A percentile compares a stretch with the other conserved stretches of the same genome.
Conservation (phyloP, 2,888 invertebrate genomes). For the Chloromyia formosa region DNA sequence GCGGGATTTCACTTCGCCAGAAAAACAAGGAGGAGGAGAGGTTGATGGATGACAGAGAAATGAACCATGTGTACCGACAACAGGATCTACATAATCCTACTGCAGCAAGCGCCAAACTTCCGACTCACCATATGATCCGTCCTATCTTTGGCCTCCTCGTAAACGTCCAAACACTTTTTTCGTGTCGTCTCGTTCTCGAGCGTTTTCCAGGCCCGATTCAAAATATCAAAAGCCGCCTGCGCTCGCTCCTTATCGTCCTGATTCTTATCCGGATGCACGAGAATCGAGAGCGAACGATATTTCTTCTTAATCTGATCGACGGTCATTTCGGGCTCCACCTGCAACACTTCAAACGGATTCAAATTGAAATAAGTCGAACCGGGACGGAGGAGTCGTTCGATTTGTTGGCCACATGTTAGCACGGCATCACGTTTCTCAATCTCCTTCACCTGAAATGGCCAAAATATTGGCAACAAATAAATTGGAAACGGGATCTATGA, state of each 20-base stretch:
- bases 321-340: slow-evolving; percentile 88
- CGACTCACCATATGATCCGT: slow-evolving; percentile 90
- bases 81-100: too few species aligned
- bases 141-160: slow-evolving; percentile 95
- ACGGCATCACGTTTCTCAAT: slow-evolving; percentile 98
- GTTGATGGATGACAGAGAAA: too few species aligned
- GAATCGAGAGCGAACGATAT: slow-evolving; percentile 93
- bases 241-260: slow-evolving; percentile 94
- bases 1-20: too few species aligned
- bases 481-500: too few species aligned
- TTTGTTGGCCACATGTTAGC: slow-evolving; percentile 95
- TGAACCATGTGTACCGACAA: too few species aligned
- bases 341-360: slow-evolving; percentile 91
- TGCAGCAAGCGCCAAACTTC: too few species aligned
- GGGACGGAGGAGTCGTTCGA: slow-evolving; percentile 92
- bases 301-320: slow-evolving; percentile 96
- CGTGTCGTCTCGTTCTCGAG: slow-evolving; percentile 94
- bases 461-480: background rate
- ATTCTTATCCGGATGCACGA: slow-evolving; percentile 99
- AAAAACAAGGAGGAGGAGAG: too few species aligned
- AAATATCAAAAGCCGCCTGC: slow-evolving; percentile 90
- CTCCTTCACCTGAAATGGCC: slow-evolving; percentile 85
- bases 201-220: slow-evolving; percentile 95
- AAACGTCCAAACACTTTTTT: slow-evolving; percentile 93
- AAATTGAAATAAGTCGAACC: slow-evolving; percentile 99